These are phyloP conservation scores for Chelonoidis abingdonii DNA, from an alignment of 2,113 vertebrate species.

Conservation along the genomic window DNA sequence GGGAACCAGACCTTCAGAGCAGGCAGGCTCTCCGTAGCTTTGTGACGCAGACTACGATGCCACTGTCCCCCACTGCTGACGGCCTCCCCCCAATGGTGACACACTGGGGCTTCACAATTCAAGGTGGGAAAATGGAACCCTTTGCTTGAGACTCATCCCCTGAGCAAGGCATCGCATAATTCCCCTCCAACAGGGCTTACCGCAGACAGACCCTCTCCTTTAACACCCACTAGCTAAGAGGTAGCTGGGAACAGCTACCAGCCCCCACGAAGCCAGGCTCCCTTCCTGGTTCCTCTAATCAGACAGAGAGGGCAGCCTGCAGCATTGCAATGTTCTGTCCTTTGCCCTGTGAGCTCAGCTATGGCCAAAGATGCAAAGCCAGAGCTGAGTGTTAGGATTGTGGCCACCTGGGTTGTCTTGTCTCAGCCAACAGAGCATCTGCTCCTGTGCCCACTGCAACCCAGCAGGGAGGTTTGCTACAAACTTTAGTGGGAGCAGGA, in stretches of 20 bases:
- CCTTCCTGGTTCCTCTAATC: not conserved
- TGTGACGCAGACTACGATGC: not conserved
- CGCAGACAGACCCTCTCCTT: not conserved
- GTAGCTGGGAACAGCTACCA: fast-evolving
- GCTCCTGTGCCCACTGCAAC: fast-evolving
- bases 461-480: fast-evolving
- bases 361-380: not conserved
- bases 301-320: no score
- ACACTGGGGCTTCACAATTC: not conserved
- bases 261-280: not conserved
- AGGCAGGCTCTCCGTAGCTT: not conserved
- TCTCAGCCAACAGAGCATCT: not conserved
- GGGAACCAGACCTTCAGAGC: not conserved
- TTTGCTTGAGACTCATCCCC: not conserved
- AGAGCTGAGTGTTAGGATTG: fast-evolving
- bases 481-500: not conserved
- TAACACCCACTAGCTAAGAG: not conserved
- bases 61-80: not conserved
- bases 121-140: not conserved
- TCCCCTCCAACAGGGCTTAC: not conserved
- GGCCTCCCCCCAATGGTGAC: not conserved
- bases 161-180: not conserved
- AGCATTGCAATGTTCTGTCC: not conserved
- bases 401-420: not conserved
- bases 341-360: not conserved